phyloP scores from a whole-genome alignment of 2,888 invertebrate species.

The Aethes cnicana region DNA sequence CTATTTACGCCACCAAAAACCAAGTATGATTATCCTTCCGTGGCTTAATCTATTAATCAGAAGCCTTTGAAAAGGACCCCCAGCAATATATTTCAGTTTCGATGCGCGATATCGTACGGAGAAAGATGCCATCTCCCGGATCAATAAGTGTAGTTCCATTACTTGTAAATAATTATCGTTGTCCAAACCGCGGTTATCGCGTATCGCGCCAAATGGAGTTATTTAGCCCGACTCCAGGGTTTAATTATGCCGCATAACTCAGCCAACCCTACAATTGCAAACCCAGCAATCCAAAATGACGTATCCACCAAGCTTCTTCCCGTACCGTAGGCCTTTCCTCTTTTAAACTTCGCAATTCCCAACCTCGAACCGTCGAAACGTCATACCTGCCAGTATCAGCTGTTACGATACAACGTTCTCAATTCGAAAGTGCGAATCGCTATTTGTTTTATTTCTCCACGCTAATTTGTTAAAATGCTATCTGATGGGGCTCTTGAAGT shows the following conservation, averaged over 20 bases:
- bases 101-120: conserved; percentile 23
- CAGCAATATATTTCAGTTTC: conserved; percentile 26
- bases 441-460: conserved; percentile 62
- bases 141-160: conserved; percentile 51
- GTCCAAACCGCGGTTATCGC: conserved; percentile 57
- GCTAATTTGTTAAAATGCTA: conserved; percentile 70
- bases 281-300: no score
- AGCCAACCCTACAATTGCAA: conserved; percentile 42
- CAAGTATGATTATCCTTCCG: conserved; percentile 3
- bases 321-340: no score
- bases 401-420: no score
- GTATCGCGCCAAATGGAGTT: conserved; percentile 52
- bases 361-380: no score
- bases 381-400: no score
- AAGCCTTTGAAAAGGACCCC: conserved; percentile 17
- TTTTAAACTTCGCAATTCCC: no score
- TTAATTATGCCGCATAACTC: conserved; percentile 76
- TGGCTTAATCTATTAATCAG: conserved; percentile 24
- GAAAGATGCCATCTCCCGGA: conserved; percentile 18
- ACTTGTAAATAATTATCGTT: conserved; percentile 63
- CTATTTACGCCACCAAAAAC: no score
- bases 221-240: conserved; percentile 48
- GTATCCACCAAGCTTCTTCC: no score
- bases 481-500: conserved; percentile 50
- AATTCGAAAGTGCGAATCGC: no score